These are phyloP conservation scores for Tachyglossus aculeatus DNA, from an alignment of 2,797 vertebrate genomes.

Conservation along the genomic window DNA sequence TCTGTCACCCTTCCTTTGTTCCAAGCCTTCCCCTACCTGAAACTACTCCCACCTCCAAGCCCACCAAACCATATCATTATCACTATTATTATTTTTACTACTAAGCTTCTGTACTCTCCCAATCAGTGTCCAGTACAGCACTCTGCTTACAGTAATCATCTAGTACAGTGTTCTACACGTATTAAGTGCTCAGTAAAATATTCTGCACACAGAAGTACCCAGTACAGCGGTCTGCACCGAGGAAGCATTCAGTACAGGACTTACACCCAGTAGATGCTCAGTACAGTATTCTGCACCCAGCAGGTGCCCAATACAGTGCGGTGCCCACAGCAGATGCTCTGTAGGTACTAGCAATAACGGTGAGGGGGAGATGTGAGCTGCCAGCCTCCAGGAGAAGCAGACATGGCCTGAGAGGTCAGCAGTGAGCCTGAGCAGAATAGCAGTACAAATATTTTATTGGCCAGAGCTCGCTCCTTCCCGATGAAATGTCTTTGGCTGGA, in stretches of 20 bases:
- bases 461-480: slow-evolving; percentile 31
- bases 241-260: background rate
- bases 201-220: too few species aligned
- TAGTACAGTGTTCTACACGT: background rate
- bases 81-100: background rate
- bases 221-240: background rate
- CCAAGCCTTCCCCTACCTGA: background rate
- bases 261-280: background rate
- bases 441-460: slow-evolving; percentile 57
- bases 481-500: slow-evolving; percentile 47
- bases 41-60: background rate
- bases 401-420: slow-evolving; percentile 21
- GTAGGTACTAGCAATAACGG: slow-evolving; percentile 27
- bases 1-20: background rate
- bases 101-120: background rate
- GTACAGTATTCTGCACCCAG: background rate
- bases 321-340: slow-evolving; percentile 41
- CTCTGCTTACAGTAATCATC: background rate
- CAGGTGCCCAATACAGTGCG: slow-evolving; percentile 19
- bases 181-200: background rate
- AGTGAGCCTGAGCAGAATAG: slow-evolving; percentile 24
- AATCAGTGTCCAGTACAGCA: background rate
- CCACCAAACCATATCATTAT: background rate
- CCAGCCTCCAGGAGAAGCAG: too few species aligned
- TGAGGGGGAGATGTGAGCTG: too few species aligned